These are phyloP conservation scores for Delichon dasypus DNA, from an alignment of 2,797 vertebrate species.

Conservation along the genomic window DNA sequence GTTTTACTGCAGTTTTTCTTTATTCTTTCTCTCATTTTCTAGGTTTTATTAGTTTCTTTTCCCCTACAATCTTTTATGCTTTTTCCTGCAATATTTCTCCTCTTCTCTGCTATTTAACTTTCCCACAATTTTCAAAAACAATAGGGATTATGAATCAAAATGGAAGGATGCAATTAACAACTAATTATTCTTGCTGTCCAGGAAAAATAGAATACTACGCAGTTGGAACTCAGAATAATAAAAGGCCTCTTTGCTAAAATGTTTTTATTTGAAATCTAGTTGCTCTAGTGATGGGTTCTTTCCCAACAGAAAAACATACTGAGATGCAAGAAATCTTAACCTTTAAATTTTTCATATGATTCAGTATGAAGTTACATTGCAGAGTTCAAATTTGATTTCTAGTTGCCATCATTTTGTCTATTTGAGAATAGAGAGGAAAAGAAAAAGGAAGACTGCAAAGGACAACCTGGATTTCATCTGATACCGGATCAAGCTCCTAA, in stretches of 20 bases:
- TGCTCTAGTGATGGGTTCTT: neutral
- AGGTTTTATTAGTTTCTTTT: neutral
- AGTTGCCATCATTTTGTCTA: neutral
- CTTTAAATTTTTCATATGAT: neutral
- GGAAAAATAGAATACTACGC: neutral
- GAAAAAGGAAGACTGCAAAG: neutral
- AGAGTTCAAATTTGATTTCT: neutral
- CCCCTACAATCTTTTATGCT: neutral
- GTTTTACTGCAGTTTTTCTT: neutral
- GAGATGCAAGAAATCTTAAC: constrained; percentile 4
- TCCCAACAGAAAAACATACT: neutral
- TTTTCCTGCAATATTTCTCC: neutral
- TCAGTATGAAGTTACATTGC: neutral
- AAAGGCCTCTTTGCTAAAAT: neutral
- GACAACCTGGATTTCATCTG: neutral
- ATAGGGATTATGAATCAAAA: neutral
- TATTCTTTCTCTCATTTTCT: neutral
- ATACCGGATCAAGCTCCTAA: neutral
- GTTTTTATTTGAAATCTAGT: neutral
- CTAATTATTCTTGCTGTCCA: neutral
- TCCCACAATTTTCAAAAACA: neutral
- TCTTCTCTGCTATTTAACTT: neutral
- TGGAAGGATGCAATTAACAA: neutral
- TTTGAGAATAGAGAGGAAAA: neutral
- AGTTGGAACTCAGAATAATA: neutral